Percentiles rank a stretch among this genome's conserved stretches.
Evolutionary conservation across 2,888 invertebrate species (phyloP).

Genomic region (Teleogryllus oceanicus): DNA sequence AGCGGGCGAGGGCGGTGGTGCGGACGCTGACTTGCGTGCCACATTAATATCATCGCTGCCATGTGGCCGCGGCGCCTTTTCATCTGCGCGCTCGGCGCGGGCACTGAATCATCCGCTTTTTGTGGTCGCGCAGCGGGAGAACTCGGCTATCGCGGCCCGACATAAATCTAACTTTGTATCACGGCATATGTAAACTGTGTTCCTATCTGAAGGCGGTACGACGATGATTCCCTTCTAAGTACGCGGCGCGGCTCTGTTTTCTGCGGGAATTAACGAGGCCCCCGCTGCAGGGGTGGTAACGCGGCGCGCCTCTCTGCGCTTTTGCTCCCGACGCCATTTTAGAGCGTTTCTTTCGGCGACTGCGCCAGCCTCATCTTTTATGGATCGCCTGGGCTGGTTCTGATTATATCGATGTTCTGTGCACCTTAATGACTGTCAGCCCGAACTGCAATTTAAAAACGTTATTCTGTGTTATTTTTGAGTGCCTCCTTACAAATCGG

Average conservation of each 20-base stretch:
- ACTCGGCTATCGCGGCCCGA: constrained; percentile 4
- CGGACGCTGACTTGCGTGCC: constrained; percentile 26
- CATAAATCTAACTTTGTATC: constrained; percentile 18
- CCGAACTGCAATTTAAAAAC: neutral
- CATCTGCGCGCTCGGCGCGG: constrained; percentile 18
- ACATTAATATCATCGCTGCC: constrained; percentile 30
- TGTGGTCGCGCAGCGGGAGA: constrained; percentile 8
- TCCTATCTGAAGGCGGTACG: neutral
- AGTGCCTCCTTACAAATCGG: neutral
- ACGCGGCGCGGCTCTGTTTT: neutral
- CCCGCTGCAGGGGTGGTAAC: too few species aligned
- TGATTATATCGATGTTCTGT: neutral
- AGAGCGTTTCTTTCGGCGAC: too few species aligned
- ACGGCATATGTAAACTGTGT: neutral
- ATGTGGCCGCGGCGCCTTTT: constrained; percentile 21
- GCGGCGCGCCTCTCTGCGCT: too few species aligned
- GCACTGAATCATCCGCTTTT: neutral
- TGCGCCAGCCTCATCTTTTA: too few species aligned
- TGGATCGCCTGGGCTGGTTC: neutral
- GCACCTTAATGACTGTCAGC: neutral
- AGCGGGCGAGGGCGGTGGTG: neutral
- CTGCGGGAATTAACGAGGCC: too few species aligned
- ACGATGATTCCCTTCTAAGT: neutral
- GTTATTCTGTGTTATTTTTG: neutral
- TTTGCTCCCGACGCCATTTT: too few species aligned